Conservation (phyloP, 37 sponge, comb jelly and placozoan species). For the Sycon ciliatum region DNA sequence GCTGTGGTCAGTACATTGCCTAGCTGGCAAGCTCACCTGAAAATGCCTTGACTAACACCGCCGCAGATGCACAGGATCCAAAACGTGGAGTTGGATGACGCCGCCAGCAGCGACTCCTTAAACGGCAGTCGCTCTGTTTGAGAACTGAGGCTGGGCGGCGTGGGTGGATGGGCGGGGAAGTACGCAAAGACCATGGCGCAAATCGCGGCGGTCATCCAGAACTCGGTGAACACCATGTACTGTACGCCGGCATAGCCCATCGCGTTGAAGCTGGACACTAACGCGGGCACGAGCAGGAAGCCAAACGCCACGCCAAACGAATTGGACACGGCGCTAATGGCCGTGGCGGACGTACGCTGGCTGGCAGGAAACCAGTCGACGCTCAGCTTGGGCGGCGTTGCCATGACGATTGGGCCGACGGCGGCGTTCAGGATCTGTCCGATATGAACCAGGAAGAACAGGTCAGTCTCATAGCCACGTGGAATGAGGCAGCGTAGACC, state of each 20-base stretch:
- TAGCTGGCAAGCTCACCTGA: too few relatives aligned
- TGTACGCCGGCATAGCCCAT: slow-evolving; percentile 25
- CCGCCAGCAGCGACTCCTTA: slow-evolving; percentile 10
- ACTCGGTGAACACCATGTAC: slow-evolving; percentile 32
- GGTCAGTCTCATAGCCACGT: not conserved
- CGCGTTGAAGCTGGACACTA: too few relatives aligned
- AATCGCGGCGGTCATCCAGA: slow-evolving; percentile 28
- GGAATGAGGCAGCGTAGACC: slow-evolving; percentile 33
- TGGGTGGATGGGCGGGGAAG: slow-evolving; percentile 36
- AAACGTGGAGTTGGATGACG: slow-evolving; percentile 5
- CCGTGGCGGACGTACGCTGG: slow-evolving; percentile 37
- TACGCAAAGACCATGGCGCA: slow-evolving; percentile 33
- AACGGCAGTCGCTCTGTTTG: slow-evolving; percentile 16
- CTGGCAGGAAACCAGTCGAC: slow-evolving; percentile 37
- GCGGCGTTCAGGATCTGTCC: slow-evolving; percentile 32
- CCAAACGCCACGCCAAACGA: slow-evolving; percentile 20
- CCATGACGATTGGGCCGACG: slow-evolving; percentile 28
- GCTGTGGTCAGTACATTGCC: too few relatives aligned
- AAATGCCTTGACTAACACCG: too few relatives aligned
- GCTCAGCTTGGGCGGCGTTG: slow-evolving; percentile 24
- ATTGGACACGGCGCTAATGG: slow-evolving; percentile 15
- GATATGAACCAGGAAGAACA: slow-evolving; percentile 28
- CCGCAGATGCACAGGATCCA: slow-evolving; percentile 21
- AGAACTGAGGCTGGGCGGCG: slow-evolving; percentile 32
- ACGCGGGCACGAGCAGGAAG: slow-evolving; percentile 21